phyloP scores from a whole-genome alignment of 2,797 vertebrate genomes.

The Hyperoplus lanceolatus region DNA sequence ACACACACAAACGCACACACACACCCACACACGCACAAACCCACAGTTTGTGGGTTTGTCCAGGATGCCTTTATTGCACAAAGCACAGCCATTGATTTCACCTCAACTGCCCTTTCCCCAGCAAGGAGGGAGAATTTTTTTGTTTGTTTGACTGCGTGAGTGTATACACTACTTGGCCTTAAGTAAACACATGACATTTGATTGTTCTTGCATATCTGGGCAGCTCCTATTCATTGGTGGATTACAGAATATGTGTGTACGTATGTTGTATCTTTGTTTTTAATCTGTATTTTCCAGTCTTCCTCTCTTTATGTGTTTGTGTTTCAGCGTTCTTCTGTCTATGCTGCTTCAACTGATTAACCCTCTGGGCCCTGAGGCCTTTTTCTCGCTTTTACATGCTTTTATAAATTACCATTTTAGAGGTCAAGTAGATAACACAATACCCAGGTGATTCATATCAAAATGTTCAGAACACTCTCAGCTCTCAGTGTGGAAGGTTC shows the following conservation, averaged over 20 bases:
- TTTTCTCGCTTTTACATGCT: too few relatives aligned
- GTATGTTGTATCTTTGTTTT: neutral
- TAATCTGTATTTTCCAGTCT: slow-evolving; percentile 1
- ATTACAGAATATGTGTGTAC: neutral
- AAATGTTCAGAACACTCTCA: too few relatives aligned
- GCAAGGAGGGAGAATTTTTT: slow-evolving; percentile 41
- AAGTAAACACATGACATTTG: neutral
- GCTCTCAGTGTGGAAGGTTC: too few relatives aligned
- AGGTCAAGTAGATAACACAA: too few relatives aligned
- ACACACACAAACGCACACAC: slow-evolving; percentile 24
- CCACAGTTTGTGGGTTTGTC: slow-evolving; percentile 20
- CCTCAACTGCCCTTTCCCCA: slow-evolving; percentile 47
- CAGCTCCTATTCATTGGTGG: neutral
- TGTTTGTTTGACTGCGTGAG: neutral
- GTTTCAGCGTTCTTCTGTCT: slow-evolving; percentile 18
- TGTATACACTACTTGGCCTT: neutral
- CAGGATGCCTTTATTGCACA: slow-evolving; percentile 58
- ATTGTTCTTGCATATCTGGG: neutral
- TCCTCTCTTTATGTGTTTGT: slow-evolving; percentile 9
- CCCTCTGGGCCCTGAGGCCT: too few relatives aligned
- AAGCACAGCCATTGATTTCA: slow-evolving; percentile 64
- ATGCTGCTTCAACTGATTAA: slow-evolving; percentile 18
- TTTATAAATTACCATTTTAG: too few relatives aligned
- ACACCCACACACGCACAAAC: slow-evolving; percentile 21
- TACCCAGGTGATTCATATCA: too few relatives aligned